Evolutionary conservation across 2,888 invertebrate species (phyloP), one percentile per base, ranked within the genome.

Genomic region (Ormyrus nitidulus): DNA sequence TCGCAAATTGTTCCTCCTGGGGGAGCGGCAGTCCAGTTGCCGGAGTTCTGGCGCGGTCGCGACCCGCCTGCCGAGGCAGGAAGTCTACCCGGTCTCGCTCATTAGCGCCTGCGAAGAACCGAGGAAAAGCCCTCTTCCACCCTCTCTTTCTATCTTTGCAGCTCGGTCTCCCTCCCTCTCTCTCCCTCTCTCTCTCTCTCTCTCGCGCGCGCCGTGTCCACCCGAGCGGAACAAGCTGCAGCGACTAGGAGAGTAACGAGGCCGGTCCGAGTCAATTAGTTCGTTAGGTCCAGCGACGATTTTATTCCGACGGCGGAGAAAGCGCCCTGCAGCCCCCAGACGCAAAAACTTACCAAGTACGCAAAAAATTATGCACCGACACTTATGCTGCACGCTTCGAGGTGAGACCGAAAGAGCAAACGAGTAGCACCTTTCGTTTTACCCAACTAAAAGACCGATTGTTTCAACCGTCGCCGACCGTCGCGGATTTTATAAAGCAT

Each of bases 1-100:
- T 83, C 80, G 81, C 83, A 85, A 86, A 85, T 86, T 86, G 85
- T 83, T 83, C 82, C 73, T 62, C 81, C 77, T 46, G 62, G 34
- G 62, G 19, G 66, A 49, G 75, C 10, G 19, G 34, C 51, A 34
- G 62, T 49, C 11, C 51, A n/a, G 59, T 6, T 9, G 58, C 58
- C 53, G 62, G 19, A 19, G 19, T 19, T 19, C 19, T 19, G 19
- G 19, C 19, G 19, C 19, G 13, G 70, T 19, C 19, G 19, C 19
- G 19, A 19, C 19, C 49, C 51, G 48, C 19, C 59, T 11, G 19
- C 19, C 19, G 19, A 19, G 19, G 19, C 46, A 46, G 58, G 11
- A 68, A 70, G 62, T 77, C 64, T 58, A 65, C 70, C 65, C 53
- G 34, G 56, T 65, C 54, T 46, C 69, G 76, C 76, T 77, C 70